Conservation (phyloP, 1,140 invertebrate species). For the Drosophila bocki region DNA sequence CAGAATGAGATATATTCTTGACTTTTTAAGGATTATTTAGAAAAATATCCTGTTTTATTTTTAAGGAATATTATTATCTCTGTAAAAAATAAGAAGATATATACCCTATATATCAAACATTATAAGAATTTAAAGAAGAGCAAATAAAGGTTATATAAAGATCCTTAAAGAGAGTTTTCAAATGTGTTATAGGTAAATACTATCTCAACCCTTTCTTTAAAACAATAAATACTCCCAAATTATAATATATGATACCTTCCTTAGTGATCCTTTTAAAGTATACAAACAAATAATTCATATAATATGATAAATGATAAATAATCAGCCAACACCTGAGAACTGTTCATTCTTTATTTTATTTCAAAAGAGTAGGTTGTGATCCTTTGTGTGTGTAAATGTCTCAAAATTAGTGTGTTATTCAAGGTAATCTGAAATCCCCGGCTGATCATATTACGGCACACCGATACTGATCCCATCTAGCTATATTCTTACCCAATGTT, state of each 20-base stretch:
- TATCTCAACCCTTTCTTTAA: too few relatives aligned
- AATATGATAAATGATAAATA: neutral
- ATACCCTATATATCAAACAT: too few relatives aligned
- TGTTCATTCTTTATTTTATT: neutral
- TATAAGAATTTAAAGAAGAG: too few relatives aligned
- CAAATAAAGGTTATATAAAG: too few relatives aligned
- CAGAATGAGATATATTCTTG: too few relatives aligned
- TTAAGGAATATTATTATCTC: too few relatives aligned
- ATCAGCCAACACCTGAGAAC: neutral
- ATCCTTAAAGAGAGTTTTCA: too few relatives aligned
- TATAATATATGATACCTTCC: neutral
- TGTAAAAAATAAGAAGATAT: too few relatives aligned
- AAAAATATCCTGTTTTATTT: too few relatives aligned
- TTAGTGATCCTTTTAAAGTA: neutral
- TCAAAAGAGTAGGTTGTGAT: neutral
- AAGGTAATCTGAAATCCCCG: slow-evolving; percentile 24
- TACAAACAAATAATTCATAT: neutral
- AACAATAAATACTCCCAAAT: too few relatives aligned
- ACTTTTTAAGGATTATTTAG: too few relatives aligned
- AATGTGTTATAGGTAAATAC: too few relatives aligned
- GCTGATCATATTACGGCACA: slow-evolving; percentile 33
- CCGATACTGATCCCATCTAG: slow-evolving; percentile 14
- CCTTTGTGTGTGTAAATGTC: slow-evolving; percentile 18
- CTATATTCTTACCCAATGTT: slow-evolving; percentile 20
- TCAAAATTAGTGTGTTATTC: slow-evolving; percentile 26